Percentiles rank a stretch among this genome's conserved stretches.
Evolutionary conservation across 2,797 vertebrate genomes (phyloP).

Genomic region (Otus scops): DNA sequence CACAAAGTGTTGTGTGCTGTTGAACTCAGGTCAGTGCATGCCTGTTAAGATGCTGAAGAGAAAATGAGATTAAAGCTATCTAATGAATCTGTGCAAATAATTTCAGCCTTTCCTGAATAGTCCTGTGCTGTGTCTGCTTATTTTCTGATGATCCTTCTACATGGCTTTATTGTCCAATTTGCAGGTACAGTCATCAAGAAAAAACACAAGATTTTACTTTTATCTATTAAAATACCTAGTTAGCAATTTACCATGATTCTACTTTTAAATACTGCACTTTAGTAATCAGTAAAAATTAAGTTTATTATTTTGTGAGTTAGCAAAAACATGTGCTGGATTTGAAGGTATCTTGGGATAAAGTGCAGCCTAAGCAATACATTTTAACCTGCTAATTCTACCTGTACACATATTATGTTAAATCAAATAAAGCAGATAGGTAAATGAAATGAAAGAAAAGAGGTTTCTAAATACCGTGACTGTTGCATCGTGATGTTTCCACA

Average conservation of each 20-base stretch:
- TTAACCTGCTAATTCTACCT: background rate
- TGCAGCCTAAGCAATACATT: background rate
- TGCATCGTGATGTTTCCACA: slow-evolving; percentile 92
- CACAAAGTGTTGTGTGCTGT: background rate
- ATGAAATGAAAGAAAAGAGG: background rate
- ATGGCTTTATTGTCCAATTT: background rate
- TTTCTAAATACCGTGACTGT: slow-evolving; percentile 88
- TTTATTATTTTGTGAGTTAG: background rate
- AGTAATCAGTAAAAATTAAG: background rate
- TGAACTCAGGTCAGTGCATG: background rate
- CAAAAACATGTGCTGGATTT: background rate
- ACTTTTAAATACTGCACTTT: background rate
- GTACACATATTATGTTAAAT: background rate
- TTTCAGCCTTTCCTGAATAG: background rate
- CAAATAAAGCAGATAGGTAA: background rate
- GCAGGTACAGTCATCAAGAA: background rate
- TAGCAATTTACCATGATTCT: background rate
- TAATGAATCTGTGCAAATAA: background rate
- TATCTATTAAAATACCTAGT: background rate
- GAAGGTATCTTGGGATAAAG: background rate
- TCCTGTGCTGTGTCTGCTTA: background rate
- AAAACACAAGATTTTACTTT: background rate
- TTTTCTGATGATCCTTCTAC: background rate
- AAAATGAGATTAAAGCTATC: background rate
- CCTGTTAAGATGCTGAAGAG: background rate